phyloP scores from a whole-genome alignment of 2,113 vertebrate genomes.

The Plectropomus leopardus region DNA sequence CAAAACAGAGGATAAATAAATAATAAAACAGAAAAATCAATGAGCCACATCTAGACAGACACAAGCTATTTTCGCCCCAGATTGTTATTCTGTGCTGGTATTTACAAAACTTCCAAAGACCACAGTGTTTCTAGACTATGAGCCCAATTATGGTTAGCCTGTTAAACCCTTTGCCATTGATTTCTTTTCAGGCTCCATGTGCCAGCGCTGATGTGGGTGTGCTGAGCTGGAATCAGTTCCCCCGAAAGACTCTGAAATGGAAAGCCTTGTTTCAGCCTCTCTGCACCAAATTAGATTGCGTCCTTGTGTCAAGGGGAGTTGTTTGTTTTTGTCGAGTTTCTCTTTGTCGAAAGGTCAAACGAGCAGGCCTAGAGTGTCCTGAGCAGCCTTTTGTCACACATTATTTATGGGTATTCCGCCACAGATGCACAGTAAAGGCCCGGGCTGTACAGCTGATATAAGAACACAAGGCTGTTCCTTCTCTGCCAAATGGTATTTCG shows the following conservation, averaged over 20 bases:
- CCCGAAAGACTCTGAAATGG: slow-evolving; percentile 68
- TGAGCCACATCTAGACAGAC: slow-evolving; percentile 59
- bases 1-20: slow-evolving; percentile 52
- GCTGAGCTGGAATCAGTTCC: slow-evolving; percentile 62
- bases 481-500: slow-evolving; percentile 53
- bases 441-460: slow-evolving; percentile 29
- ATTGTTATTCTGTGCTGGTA: slow-evolving; percentile 65
- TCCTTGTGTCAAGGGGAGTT: slow-evolving; percentile 80
- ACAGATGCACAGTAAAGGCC: slow-evolving; percentile 47
- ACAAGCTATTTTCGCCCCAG: slow-evolving; percentile 51
- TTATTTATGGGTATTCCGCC: slow-evolving; percentile 73
- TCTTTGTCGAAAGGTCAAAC: slow-evolving; percentile 74
- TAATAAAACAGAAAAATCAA: slow-evolving; percentile 62
- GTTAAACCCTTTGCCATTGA: slow-evolving; percentile 74
- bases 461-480: slow-evolving; percentile 45
- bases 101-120: slow-evolving; percentile 74
- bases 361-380: slow-evolving; percentile 59
- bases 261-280: slow-evolving; percentile 70
- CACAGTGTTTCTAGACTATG: slow-evolving; percentile 48
- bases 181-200: slow-evolving; percentile 69
- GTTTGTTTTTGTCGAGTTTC: slow-evolving; percentile 74
- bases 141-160: slow-evolving; percentile 73
- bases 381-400: slow-evolving; percentile 65
- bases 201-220: slow-evolving; percentile 53
- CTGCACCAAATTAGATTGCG: slow-evolving; percentile 74